Conservation (phyloP, 2,113 vertebrate genomes). For the Clarias magur region DNA sequence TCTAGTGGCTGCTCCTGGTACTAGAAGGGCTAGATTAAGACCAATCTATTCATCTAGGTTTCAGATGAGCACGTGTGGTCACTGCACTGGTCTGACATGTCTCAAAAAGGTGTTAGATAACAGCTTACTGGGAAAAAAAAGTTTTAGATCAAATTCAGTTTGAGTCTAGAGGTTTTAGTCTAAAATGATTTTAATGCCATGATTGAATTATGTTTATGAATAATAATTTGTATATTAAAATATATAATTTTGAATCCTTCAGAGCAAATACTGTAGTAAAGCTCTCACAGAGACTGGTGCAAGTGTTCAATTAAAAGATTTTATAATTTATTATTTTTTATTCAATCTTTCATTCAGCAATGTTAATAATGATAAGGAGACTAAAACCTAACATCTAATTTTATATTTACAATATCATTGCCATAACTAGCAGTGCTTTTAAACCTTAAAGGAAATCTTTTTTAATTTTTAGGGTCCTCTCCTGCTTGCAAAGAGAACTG, state of each 20-base stretch:
- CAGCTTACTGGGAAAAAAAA: not conserved
- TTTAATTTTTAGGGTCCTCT: not conserved
- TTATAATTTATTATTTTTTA: too few species aligned
- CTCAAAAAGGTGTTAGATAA: not conserved
- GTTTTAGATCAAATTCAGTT: not conserved
- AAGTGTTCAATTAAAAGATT: too few species aligned
- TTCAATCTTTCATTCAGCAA: not conserved
- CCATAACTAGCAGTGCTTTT: not conserved
- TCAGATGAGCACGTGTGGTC: not conserved
- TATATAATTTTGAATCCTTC: conserved; percentile 47
- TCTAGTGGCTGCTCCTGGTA: conserved; percentile 56
- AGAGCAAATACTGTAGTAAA: conserved; percentile 39
- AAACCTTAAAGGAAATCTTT: conserved; percentile 4
- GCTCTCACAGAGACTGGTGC: not conserved
- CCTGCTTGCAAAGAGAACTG: not conserved
- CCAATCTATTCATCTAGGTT: not conserved
- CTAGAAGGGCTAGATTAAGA: conserved; percentile 55
- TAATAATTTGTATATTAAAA: conserved; percentile 60
- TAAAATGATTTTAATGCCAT: conserved; percentile 55
- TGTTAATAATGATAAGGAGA: not conserved
- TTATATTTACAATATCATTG: conserved; percentile 16
- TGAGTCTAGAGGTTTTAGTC: conserved; percentile 44
- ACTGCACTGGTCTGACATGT: not conserved
- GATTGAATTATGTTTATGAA: conserved; percentile 55
- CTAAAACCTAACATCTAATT: not conserved